A percentile compares a stretch with the other conserved stretches of the same genome.
phyloP scores from a whole-genome alignment of 2,888 invertebrate genomes.

The Lithosia quadra region DNA sequence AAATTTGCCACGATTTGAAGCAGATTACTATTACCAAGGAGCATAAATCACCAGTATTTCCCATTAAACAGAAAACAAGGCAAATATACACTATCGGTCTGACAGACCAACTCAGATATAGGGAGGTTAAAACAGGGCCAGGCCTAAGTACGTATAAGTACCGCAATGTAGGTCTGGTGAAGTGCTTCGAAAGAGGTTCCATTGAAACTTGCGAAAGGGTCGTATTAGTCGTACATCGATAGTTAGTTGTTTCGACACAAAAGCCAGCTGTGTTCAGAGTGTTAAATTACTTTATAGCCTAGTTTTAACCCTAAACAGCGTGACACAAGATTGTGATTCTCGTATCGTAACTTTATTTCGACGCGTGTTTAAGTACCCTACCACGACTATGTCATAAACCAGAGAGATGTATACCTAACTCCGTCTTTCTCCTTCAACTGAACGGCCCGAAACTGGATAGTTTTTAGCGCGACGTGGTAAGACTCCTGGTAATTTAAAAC shows the following conservation, averaged over 20 bases:
- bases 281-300: constrained; percentile 30
- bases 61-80: neutral
- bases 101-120: neutral
- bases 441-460: too few relatives aligned
- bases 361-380: too few relatives aligned
- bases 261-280: constrained; percentile 33
- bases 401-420: too few relatives aligned
- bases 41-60: neutral
- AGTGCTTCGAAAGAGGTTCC: constrained; percentile 42
- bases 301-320: neutral
- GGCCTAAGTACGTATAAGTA: constrained; percentile 31
- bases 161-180: constrained; percentile 37
- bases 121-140: constrained; percentile 26
- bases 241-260: constrained; percentile 12
- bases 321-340: neutral
- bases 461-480: too few relatives aligned
- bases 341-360: neutral
- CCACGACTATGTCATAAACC: too few relatives aligned
- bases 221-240: constrained; percentile 18
- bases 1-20: too few relatives aligned
- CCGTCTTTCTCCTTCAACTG: too few relatives aligned
- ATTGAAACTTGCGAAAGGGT: constrained; percentile 32
- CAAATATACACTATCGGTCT: neutral
- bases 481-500: too few relatives aligned
- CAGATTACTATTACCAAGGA: neutral